Conservation (phyloP, 2,113 vertebrate genomes). For the Myxocyprinus asiaticus region DNA sequence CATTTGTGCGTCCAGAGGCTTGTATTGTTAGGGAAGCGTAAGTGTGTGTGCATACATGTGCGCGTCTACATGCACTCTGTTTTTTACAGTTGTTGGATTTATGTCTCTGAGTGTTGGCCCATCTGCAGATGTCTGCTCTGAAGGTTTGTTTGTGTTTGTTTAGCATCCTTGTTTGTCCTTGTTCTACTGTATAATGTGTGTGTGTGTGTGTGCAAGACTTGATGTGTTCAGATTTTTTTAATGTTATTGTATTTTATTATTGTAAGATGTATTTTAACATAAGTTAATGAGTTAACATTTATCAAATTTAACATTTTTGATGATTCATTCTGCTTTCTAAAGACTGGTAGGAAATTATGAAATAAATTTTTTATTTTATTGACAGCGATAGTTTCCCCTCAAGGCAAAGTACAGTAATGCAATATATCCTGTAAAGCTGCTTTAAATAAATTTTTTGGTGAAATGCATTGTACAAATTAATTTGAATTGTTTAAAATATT, state of each 20-base stretch:
- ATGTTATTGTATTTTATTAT: neutral
- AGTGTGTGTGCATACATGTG: slow-evolving; percentile 55
- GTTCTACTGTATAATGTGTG: slow-evolving; percentile 16
- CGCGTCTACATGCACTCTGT: slow-evolving; percentile 62
- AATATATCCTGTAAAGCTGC: too few relatives aligned
- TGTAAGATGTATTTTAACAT: too few relatives aligned
- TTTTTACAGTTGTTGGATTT: slow-evolving; percentile 75
- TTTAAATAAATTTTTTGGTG: too few relatives aligned
- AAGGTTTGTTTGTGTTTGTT: slow-evolving; percentile 66
- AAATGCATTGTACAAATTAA: too few relatives aligned
- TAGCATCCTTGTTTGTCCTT: slow-evolving; percentile 33
- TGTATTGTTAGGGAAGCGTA: slow-evolving; percentile 68
- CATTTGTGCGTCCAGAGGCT: slow-evolving; percentile 68
- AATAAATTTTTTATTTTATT: too few relatives aligned
- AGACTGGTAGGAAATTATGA: too few relatives aligned
- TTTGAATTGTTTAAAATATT: too few relatives aligned
- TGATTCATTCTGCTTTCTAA: too few relatives aligned
- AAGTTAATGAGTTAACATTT: too few relatives aligned
- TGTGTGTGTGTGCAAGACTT: neutral
- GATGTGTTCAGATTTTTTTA: slow-evolving; percentile 6
- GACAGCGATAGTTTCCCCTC: too few relatives aligned
- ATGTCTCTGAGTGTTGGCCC: slow-evolving; percentile 69
- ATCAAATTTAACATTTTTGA: too few relatives aligned
- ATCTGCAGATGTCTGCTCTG: slow-evolving; percentile 66
- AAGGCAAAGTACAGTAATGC: too few relatives aligned